Evolutionary conservation across 2,888 invertebrate species (phyloP).

Genomic region (Anthrax anthrax): DNA sequence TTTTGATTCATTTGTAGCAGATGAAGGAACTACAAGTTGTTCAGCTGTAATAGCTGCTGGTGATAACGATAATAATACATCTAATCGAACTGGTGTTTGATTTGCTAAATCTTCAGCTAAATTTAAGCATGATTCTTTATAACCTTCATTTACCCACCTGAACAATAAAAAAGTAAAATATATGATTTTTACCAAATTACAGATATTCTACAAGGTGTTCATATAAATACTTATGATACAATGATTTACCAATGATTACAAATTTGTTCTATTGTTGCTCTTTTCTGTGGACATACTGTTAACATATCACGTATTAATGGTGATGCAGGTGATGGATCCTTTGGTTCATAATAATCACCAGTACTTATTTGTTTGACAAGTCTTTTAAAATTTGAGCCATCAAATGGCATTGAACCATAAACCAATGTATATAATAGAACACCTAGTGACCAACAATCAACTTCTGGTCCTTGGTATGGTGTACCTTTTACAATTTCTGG

Average conservation of each 20-base stretch:
- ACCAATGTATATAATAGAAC: slow-evolving; percentile 94
- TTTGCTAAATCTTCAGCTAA: slow-evolving; percentile 78
- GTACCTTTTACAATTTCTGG: slow-evolving; percentile 96
- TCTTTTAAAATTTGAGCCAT: slow-evolving; percentile 94
- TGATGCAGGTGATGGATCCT: slow-evolving; percentile 85
- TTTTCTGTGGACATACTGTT: slow-evolving; percentile 75
- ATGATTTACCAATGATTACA: slow-evolving; percentile 69
- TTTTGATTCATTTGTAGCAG: slow-evolving; percentile 29
- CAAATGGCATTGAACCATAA: slow-evolving; percentile 99
- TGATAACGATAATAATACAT: slow-evolving; percentile 70
- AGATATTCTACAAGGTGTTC: neutral
- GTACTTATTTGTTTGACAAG: slow-evolving; percentile 93
- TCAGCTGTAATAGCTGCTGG: slow-evolving; percentile 65
- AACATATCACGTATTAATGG: slow-evolving; percentile 88
- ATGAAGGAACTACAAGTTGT: slow-evolving; percentile 53
- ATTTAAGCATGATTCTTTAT: slow-evolving; percentile 66
- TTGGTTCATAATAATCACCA: slow-evolving; percentile 95
- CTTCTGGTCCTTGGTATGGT: slow-evolving; percentile 95
- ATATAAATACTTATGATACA: neutral
- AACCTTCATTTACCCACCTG: slow-evolving; percentile 82
- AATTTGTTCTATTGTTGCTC: slow-evolving; percentile 88
- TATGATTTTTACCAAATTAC: neutral
- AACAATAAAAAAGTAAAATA: neutral
- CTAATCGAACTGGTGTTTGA: slow-evolving; percentile 78
- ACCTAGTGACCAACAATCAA: slow-evolving; percentile 87